phyloP scores from a whole-genome alignment of 1,140 invertebrate genomes.

The Drosophila insularis region DNA sequence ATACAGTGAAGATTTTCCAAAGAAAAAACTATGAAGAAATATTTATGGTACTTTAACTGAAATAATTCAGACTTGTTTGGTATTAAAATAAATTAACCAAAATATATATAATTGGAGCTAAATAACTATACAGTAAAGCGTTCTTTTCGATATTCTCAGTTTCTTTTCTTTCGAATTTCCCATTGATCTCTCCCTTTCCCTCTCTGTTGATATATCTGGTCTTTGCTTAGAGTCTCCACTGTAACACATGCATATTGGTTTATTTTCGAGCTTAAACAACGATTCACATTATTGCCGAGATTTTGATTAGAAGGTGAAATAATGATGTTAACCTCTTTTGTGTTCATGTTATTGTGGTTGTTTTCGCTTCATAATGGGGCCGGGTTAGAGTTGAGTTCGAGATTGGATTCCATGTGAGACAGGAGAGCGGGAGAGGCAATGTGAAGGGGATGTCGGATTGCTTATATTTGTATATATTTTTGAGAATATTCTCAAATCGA shows the following conservation, averaged over 20 bases:
- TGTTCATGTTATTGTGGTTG: conserved; percentile 29
- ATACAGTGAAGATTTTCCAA: conserved; percentile 17
- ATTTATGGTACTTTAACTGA: neutral
- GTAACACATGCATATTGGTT: conserved; percentile 19
- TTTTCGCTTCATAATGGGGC: conserved; percentile 30
- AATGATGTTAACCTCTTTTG: conserved; percentile 76
- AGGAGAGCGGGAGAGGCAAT: neutral
- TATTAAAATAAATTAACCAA: too few relatives aligned
- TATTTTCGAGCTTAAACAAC: neutral
- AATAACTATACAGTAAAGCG: too few relatives aligned
- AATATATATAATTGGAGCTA: too few relatives aligned
- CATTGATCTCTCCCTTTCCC: too few relatives aligned
- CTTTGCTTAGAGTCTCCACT: neutral
- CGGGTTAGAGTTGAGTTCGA: conserved; percentile 68
- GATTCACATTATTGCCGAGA: conserved; percentile 53
- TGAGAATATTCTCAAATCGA: conserved; percentile 5
- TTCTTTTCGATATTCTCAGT: too few relatives aligned
- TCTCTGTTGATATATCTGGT: too few relatives aligned
- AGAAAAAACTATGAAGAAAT: neutral
- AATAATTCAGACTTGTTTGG: too few relatives aligned
- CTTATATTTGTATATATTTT: neutral
- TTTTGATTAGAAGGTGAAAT: conserved; percentile 81
- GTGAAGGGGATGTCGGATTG: neutral
- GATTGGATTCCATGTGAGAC: conserved; percentile 8
- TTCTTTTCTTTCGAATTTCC: too few relatives aligned